phyloP scores from a whole-genome alignment of 2,888 invertebrate species.

The Eledona agricola region DNA sequence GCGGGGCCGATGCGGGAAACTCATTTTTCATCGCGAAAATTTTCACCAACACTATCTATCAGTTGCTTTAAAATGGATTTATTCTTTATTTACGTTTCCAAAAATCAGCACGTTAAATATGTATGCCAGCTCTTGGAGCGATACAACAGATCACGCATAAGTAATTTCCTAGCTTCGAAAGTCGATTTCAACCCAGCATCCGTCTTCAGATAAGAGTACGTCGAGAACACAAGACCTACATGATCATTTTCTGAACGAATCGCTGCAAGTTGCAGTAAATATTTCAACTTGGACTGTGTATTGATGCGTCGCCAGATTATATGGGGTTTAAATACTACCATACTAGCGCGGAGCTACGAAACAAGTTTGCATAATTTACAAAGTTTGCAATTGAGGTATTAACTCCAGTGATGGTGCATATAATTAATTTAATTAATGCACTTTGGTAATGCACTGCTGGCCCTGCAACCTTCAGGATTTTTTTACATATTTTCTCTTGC shows the following conservation, averaged over 20 bases:
- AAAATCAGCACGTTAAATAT: constrained; percentile 28
- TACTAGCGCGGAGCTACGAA: constrained; percentile 27
- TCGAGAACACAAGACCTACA: too few species aligned
- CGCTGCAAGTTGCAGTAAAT: too few species aligned
- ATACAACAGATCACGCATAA: constrained; percentile 24
- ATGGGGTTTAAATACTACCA: constrained; percentile 31
- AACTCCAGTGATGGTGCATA: constrained; percentile 23
- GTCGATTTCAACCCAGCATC: not conserved
- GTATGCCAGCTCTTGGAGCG: constrained; percentile 22
- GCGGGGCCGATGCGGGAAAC: constrained; percentile 17
- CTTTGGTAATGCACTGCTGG: constrained; percentile 16
- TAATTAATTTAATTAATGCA: constrained; percentile 34
- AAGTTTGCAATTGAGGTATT: constrained; percentile 28
- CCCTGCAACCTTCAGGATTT: constrained; percentile 10
- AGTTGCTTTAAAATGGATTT: constrained; percentile 26
- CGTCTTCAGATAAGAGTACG: too few species aligned
- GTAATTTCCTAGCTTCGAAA: constrained; percentile 1
- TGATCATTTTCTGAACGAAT: too few species aligned
- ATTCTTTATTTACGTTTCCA: constrained; percentile 26
- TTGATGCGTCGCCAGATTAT: constrained; percentile 31
- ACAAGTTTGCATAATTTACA: constrained; percentile 32
- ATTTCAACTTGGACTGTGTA: constrained; percentile 11
- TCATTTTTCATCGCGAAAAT: constrained; percentile 25
- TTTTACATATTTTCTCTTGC: constrained; percentile 5
- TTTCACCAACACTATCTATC: constrained; percentile 20